A percentile compares a stretch with the other conserved stretches of the same genome.
Conservation (phyloP, 2,888 invertebrate species). For the Callimorpha dominula region DNA sequence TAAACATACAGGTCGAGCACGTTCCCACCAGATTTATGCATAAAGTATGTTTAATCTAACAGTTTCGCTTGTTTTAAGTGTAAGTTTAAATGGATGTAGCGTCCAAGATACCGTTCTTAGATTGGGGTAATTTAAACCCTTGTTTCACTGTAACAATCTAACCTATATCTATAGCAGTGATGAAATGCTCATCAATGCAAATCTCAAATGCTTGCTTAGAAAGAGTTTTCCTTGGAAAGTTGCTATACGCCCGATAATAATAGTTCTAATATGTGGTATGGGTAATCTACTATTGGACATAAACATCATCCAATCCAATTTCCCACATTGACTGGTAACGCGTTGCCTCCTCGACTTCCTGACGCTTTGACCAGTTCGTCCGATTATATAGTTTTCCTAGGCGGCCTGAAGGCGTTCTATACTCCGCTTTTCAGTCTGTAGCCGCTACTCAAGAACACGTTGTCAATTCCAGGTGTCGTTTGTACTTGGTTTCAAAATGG, state of each 20-base stretch:
- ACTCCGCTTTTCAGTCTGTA: too few species aligned
- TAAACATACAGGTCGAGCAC: constrained; percentile 30
- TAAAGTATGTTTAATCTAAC: constrained; percentile 24
- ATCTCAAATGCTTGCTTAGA: not conserved
- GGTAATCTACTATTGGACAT: not conserved
- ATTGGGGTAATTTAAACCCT: not conserved
- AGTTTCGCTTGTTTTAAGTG: constrained; percentile 25
- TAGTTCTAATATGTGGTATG: not conserved
- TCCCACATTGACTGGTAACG: too few species aligned
- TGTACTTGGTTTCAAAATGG: too few species aligned
- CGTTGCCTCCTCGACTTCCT: too few species aligned
- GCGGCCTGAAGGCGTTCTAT: too few species aligned
- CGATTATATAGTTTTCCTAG: too few species aligned
- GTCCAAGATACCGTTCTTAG: constrained; percentile 10
- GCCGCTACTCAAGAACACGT: too few species aligned
- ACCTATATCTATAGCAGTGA: not conserved
- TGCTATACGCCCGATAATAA: not conserved
- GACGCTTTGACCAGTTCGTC: too few species aligned
- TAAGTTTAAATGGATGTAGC: constrained; percentile 20
- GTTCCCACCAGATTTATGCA: constrained; percentile 26
- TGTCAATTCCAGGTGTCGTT: too few species aligned
- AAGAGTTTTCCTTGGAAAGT: not conserved
- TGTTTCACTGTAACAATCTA: not conserved
- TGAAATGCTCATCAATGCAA: not conserved
- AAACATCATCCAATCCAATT: too few species aligned